Evolutionary conservation across 2,888 invertebrate species (phyloP), one percentile per base, ranked within the genome.

Genomic region (Drosophila antonietae): DNA sequence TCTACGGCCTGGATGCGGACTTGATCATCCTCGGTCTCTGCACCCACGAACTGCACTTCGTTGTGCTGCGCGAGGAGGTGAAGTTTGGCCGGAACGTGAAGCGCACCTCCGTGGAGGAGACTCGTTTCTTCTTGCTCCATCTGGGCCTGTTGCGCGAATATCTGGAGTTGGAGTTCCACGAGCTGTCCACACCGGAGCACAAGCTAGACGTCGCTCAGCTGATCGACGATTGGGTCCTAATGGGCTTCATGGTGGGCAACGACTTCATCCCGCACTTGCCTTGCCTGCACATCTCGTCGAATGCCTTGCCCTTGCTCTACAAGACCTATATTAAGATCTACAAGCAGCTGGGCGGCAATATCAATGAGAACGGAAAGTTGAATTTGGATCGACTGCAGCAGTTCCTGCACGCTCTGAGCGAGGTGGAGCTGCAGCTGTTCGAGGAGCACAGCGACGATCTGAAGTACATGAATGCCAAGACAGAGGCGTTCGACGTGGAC

Each of bases 251-350:
- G 31, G 97, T 99, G 14, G 99, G 99, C 75, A 99, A 99, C 91
- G 99, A 99, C 93, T 99, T 99, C 93, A 97, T 99, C 87, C 99
- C 99, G 0, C 95, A 98, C 93, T 94, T 99, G 76, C 99, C 99
- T 3, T 96, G 98, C 92, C 94, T 99, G 92, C 98, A 99, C 92
- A 99, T 99, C 79, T 95, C 95, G 80, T 96, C 97, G 89, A 97
- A 98, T 89, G 98, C 98, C 15, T 93, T 99, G 75, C 97, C 98
- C 0, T 91, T 97, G 73, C 93, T 99, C 46, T 99, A 98, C 93
- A 95, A 95, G 86, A 96, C 96, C 0, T 99, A 99, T 93, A 98
- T 96, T 93, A 95, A 95, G 55, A 95, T 98, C 43, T 93, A 98
- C 84, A 98, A 98, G 1, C 95, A 95, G 43, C 94, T 99, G 78